Percentiles rank a stretch among this genome's conserved stretches.
These are phyloP conservation scores for Trichomycterus rosablanca DNA, from an alignment of 2,113 vertebrate species.

Conservation along the genomic window DNA sequence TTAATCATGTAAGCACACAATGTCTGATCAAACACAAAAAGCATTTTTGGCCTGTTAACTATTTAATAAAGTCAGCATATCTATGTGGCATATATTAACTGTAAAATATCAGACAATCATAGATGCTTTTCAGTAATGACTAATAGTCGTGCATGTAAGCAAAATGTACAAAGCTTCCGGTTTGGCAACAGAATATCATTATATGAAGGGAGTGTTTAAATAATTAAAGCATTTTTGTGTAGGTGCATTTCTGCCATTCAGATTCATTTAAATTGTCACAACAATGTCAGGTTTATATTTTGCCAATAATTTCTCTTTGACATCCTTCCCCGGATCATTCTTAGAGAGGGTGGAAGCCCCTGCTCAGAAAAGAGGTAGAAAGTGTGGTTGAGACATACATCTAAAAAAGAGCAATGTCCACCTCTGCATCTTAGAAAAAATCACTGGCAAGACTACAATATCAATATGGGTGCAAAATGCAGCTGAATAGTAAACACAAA, in stretches of 20 bases:
- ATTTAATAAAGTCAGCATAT: too few relatives aligned
- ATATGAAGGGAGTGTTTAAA: neutral
- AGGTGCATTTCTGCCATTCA: slow-evolving; percentile 22
- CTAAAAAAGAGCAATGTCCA: slow-evolving; percentile 9
- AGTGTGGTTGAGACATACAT: slow-evolving; percentile 49
- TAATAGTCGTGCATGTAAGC: slow-evolving; percentile 43
- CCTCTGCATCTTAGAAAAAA: slow-evolving; percentile 5
- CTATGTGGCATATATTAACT: slow-evolving; percentile 29
- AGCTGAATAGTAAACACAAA: slow-evolving; percentile 1
- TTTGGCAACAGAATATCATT: slow-evolving; percentile 14
- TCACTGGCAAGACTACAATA: neutral
- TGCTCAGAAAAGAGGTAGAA: slow-evolving; percentile 67
- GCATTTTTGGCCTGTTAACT: slow-evolving; percentile 20
- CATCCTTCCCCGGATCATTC: slow-evolving; percentile 20
- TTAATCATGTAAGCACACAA: slow-evolving; percentile 38
- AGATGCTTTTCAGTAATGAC: slow-evolving; percentile 51
- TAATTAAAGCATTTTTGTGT: slow-evolving; percentile 12
- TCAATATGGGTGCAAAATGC: slow-evolving; percentile 3
- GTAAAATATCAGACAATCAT: slow-evolving; percentile 55
- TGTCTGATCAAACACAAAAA: slow-evolving; percentile 54
- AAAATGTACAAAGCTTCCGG: slow-evolving; percentile 30
- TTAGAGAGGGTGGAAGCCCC: slow-evolving; percentile 54
- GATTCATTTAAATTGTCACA: slow-evolving; percentile 8
- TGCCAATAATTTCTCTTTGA: neutral
- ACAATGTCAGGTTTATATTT: slow-evolving; percentile 17